phyloP scores from a whole-genome alignment of 2,797 vertebrate genomes.

The Pseudochirops corinnae region DNA sequence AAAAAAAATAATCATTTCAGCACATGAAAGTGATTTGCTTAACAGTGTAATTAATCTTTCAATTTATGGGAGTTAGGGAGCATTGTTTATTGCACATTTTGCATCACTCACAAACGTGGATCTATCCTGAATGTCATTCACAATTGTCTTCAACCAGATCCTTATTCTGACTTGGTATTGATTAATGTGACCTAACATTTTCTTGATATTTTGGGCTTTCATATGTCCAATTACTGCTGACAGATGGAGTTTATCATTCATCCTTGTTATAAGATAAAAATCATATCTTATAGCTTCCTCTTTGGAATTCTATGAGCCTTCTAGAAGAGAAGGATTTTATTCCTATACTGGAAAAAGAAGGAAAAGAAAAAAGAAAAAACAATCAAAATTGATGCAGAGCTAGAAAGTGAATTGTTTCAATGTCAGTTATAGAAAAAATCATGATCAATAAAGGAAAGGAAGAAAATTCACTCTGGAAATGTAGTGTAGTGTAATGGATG shows the following conservation, averaged over 20 bases:
- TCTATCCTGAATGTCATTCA: conserved; percentile 65
- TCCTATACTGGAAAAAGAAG: neutral
- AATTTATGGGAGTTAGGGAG: conserved; percentile 49
- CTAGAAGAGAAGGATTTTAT: conserved; percentile 21
- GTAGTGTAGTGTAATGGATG: too few relatives aligned
- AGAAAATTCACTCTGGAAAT: too few relatives aligned
- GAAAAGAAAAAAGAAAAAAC: neutral
- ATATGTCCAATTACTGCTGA: conserved; percentile 57
- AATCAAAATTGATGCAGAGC: neutral
- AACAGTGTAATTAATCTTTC: conserved; percentile 80
- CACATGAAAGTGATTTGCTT: conserved; percentile 67
- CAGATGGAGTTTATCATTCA: conserved; percentile 52
- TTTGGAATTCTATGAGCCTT: neutral
- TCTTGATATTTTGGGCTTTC: conserved; percentile 59
- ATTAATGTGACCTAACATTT: conserved; percentile 72
- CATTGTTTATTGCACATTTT: conserved; percentile 71
- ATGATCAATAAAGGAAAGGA: neutral
- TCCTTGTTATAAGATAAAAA: conserved; percentile 56
- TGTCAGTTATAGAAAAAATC: conserved; percentile 5
- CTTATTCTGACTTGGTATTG: conserved; percentile 65
- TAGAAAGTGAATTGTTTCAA: neutral
- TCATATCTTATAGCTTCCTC: conserved; percentile 4
- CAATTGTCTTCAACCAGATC: conserved; percentile 50
- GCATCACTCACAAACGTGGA: conserved; percentile 51
- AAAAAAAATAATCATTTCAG: conserved; percentile 66